Evolutionary conservation across 2,113 vertebrate species (phyloP), one percentile per base, ranked within the genome.

Genomic region (Pelecanoides urinatrix): DNA sequence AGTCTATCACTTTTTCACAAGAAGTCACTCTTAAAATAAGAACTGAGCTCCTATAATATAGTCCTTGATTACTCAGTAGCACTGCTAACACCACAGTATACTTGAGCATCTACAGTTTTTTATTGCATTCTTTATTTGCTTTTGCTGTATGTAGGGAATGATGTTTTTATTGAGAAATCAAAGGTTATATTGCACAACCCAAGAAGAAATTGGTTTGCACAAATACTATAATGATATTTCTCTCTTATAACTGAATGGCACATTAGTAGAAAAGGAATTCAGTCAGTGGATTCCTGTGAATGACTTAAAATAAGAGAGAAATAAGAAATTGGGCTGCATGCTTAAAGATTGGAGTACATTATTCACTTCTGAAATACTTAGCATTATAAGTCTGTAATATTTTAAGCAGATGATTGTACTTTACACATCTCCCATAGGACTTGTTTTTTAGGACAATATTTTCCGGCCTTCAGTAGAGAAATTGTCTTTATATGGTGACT

Each of bases 361-460:
- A 76, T 68, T 90, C 32, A 68, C 23, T 93, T 22, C 40, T 55
- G 52, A 92, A 88, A 90, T 58, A 44, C 36, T 90, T 82, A 62
- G 22, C 23, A 61, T 88, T 79, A 36, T 68, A 88, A 68, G 18
- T 42, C 67, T 90, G 58, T 76, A 81, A 72, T 90, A 94, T 86
- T 92, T 92, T 93, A 92, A 95, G 88, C 42, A 78, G 44, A 75
- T 75, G 40, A 95, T 44, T 93, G 36, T 38, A 55, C 90, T 82
- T 85, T 52, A 67, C 36, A 79, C 44, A 47, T 76, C 62, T 96
- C 92, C 58, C 74, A 20, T 3, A 73, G 27, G 92, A 93, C 34
- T 68, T 90, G 13, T 11, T 85, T 92, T 95, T 92, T 92, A 93
- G 85, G 94, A 85, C 78, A 68, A 85, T 82, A 61, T 82, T 92